Evolutionary conservation across 2,888 invertebrate genomes (phyloP).

Genomic region (Diaphora mendica): DNA sequence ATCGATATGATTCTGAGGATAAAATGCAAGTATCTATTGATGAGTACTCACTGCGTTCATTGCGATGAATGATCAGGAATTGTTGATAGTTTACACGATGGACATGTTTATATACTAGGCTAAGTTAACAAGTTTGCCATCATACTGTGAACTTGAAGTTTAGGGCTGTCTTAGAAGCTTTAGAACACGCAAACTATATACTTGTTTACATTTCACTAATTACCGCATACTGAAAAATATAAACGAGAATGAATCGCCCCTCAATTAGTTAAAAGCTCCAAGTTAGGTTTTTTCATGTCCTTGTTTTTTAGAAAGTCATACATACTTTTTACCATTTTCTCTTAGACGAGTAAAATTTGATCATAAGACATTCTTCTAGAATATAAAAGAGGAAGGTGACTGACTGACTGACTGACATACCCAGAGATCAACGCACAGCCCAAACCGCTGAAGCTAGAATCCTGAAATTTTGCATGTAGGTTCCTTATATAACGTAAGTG

Average conservation of each 20-base stretch:
- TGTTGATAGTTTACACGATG: neutral
- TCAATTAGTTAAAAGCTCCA: too few species aligned
- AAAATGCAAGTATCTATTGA: neutral
- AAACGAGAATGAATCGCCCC: too few species aligned
- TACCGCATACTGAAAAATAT: neutral
- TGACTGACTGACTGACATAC: too few species aligned
- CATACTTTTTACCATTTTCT: too few species aligned
- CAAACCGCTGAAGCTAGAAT: too few species aligned
- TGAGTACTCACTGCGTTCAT: slow-evolving; percentile 19
- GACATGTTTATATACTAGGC: slow-evolving; percentile 11
- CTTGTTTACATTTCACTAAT: neutral
- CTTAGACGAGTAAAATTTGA: neutral
- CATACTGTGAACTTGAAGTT: neutral
- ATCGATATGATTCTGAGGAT: neutral
- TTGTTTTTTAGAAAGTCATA: too few species aligned
- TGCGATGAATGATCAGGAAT: slow-evolving; percentile 4
- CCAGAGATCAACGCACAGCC: too few species aligned
- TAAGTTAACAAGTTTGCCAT: neutral
- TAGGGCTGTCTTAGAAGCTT: neutral
- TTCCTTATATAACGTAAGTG: too few species aligned
- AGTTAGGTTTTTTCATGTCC: neutral
- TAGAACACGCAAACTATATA: neutral
- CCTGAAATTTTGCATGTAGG: too few species aligned
- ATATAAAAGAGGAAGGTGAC: too few species aligned
- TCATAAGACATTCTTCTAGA: too few species aligned